Conservation (phyloP, 1,140 invertebrate species). For the Eupristina koningsbergeri region DNA sequence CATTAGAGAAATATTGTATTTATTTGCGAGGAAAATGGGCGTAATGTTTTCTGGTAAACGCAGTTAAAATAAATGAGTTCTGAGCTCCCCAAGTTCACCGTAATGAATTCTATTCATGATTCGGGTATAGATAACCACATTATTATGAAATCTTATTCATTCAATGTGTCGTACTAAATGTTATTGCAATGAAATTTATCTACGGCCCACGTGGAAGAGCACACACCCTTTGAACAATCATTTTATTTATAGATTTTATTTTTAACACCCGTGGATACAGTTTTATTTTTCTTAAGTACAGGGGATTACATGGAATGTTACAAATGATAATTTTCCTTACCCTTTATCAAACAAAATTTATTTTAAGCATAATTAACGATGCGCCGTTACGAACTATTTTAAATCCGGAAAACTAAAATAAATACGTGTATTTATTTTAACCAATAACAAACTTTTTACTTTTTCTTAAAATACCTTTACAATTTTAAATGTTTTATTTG, state of each 20-base stretch:
- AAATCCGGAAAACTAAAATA: too few species aligned
- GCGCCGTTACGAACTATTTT: too few species aligned
- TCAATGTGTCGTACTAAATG: neutral
- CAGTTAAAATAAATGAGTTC: neutral
- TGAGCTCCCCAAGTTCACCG: neutral
- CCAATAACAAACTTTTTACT: too few species aligned
- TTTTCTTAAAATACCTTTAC: too few species aligned
- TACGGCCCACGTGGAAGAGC: neutral
- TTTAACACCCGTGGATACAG: too few species aligned
- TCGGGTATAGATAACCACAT: neutral
- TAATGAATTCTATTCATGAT: neutral
- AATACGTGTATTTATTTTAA: too few species aligned
- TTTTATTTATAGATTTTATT: neutral
- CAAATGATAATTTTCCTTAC: too few species aligned
- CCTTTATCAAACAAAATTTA: too few species aligned
- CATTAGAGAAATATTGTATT: neutral
- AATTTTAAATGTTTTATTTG: too few species aligned
- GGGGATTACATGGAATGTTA: too few species aligned
- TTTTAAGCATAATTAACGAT: too few species aligned
- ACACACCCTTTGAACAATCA: neutral
- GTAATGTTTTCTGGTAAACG: neutral
- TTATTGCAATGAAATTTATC: neutral
- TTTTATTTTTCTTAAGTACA: too few species aligned
- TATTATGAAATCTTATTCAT: neutral
- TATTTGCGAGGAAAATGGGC: neutral